Percentiles rank a stretch among this genome's conserved stretches.
Conservation (phyloP, 2,888 invertebrate species). For the Drosophila bunnanda region DNA sequence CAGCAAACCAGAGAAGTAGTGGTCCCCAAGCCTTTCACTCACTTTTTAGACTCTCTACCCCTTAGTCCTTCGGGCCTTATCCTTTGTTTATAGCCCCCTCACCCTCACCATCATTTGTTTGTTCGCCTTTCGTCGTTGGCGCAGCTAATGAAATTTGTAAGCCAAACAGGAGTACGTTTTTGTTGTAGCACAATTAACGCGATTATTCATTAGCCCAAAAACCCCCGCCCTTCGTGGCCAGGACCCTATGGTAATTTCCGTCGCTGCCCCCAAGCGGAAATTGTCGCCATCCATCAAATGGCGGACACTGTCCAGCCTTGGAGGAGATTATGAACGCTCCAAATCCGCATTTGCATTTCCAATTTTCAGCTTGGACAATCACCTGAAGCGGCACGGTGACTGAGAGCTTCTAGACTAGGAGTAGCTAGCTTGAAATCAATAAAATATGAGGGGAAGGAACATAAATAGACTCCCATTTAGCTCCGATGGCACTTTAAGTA, state of each 20-base stretch:
- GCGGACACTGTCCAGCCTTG: slow-evolving; percentile 14
- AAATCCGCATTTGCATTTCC: slow-evolving; percentile 47
- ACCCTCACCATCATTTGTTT: slow-evolving; percentile 10
- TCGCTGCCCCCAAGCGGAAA: slow-evolving; percentile 30
- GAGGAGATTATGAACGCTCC: slow-evolving; percentile 6
- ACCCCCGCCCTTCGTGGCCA: not conserved
- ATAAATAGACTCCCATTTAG: not conserved
- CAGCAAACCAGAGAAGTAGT: slow-evolving; percentile 58
- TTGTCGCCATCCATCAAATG: slow-evolving; percentile 49
- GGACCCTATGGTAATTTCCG: slow-evolving; percentile 50
- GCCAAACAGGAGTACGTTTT: slow-evolving; percentile 28
- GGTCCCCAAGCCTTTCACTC: slow-evolving; percentile 13
- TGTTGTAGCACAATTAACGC: slow-evolving; percentile 49
- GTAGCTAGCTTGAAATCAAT: slow-evolving; percentile 1
- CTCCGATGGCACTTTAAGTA: not conserved
- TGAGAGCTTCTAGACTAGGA: not conserved
- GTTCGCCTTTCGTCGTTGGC: slow-evolving; percentile 1
- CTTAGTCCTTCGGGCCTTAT: slow-evolving; percentile 5
- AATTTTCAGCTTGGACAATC: slow-evolving; percentile 21
- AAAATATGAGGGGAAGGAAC: not conserved
- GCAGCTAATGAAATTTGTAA: slow-evolving; percentile 52
- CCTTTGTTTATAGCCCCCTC: not conserved
- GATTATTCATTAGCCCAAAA: slow-evolving; percentile 48
- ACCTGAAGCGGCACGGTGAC: slow-evolving; percentile 1
- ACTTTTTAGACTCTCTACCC: not conserved